These are phyloP conservation scores for Taxidea taxus DNA, from an alignment of 2,113 vertebrate genomes.

Conservation along the genomic window DNA sequence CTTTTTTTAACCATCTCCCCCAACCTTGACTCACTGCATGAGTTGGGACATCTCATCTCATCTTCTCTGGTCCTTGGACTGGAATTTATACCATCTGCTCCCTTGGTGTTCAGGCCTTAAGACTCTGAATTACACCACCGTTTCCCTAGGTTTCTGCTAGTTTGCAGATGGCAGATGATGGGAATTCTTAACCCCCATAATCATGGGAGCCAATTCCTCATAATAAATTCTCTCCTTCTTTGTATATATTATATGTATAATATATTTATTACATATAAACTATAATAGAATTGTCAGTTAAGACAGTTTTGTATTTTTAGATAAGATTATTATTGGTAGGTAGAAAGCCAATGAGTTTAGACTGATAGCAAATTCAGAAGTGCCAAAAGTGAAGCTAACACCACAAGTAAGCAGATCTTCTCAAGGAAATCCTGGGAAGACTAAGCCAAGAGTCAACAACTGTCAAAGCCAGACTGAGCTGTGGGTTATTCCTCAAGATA, in stretches of 20 bases:
- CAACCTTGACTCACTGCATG: not conserved
- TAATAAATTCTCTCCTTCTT: not conserved
- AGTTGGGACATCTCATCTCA: not conserved
- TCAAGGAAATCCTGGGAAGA: not conserved
- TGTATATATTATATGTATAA: not conserved
- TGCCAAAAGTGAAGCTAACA: not conserved
- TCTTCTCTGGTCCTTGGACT: not conserved
- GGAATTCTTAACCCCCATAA: not conserved
- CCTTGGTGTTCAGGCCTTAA: not conserved
- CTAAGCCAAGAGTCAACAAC: not conserved
- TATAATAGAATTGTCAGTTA: not conserved
- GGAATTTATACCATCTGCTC: not conserved
- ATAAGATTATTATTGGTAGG: not conserved
- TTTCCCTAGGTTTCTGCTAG: not conserved
- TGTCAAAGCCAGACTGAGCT: not conserved
- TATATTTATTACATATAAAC: not conserved
- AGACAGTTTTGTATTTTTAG: not conserved
- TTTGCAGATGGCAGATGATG: not conserved
- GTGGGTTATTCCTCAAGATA: not conserved
- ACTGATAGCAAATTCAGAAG: not conserved
- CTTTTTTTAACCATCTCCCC: not conserved
- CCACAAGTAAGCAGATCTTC: not conserved
- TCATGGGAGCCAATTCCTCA: not conserved
- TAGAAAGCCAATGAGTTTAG: not conserved
- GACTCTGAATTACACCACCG: not conserved